Evolutionary conservation across 2,113 vertebrate genomes (phyloP).

Genomic region (Prunella himalayana): DNA sequence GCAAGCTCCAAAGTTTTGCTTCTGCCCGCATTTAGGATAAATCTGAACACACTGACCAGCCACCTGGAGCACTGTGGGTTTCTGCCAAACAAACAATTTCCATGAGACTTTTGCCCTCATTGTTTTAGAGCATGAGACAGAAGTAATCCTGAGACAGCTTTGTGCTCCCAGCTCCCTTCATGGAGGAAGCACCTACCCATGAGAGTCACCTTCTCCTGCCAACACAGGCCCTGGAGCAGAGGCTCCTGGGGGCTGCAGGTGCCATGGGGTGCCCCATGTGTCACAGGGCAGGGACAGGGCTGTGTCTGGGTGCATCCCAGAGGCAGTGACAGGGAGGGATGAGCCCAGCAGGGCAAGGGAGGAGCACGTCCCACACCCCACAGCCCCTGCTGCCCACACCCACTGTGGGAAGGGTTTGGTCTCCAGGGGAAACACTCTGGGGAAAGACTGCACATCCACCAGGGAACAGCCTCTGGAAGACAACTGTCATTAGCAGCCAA

Average conservation of each 20-base stretch:
- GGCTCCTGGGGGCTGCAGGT: not conserved
- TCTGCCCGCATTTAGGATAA: not conserved
- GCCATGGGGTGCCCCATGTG: not conserved
- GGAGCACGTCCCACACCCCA: rapidly evolving
- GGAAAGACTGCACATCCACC: not conserved
- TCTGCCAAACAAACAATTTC: not conserved
- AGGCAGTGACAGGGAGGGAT: not conserved
- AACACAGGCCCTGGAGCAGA: not conserved
- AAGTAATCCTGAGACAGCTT: not conserved
- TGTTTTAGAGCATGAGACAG: not conserved
- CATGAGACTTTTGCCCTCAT: not conserved
- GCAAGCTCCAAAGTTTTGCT: not conserved
- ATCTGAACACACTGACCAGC: not conserved
- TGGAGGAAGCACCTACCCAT: not conserved
- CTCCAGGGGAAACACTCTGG: not conserved
- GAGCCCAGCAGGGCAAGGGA: not conserved
- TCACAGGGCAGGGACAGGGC: not conserved
- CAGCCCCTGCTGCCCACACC: not conserved
- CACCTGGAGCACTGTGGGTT: rapidly evolving
- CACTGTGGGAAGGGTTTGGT: not conserved
- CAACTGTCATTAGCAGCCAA: not conserved
- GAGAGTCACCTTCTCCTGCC: not conserved
- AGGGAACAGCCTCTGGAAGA: not conserved
- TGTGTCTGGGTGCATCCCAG: rapidly evolving
- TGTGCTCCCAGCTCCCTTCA: not conserved